A percentile compares a stretch with the other conserved stretches of the same genome.
Evolutionary conservation across 1,140 invertebrate species (phyloP).

Genomic region (Drosophila yakuba): DNA sequence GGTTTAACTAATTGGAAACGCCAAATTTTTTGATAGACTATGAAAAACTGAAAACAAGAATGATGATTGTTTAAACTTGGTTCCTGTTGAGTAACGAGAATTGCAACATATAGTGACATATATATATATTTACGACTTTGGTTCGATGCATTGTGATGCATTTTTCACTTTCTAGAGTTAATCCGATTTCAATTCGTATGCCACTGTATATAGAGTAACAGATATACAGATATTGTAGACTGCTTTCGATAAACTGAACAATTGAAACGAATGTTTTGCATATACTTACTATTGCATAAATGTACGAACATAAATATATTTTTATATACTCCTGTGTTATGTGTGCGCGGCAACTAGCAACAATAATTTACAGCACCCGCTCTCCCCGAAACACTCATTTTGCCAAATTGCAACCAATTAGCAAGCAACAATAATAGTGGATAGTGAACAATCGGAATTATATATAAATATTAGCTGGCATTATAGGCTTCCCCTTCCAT

Average conservation of each 20-base stretch:
- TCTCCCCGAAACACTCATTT: conserved; percentile 20
- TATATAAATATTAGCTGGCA: conserved; percentile 27
- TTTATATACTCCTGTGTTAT: conserved; percentile 51
- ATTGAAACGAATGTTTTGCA: conserved; percentile 43
- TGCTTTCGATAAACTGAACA: conserved; percentile 55
- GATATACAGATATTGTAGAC: conserved; percentile 56
- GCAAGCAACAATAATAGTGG: conserved; percentile 52
- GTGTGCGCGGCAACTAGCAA: conserved; percentile 39
- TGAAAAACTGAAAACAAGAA: conserved; percentile 20
- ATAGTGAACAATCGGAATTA: conserved; percentile 32
- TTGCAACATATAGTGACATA: conserved; percentile 47
- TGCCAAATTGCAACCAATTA: conserved; percentile 38
- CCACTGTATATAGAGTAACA: conserved; percentile 37
- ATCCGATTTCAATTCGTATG: conserved; percentile 13
- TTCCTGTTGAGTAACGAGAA: conserved; percentile 69
- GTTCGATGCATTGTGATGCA: not conserved
- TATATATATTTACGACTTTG: conserved; percentile 5
- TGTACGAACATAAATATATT: conserved; percentile 40
- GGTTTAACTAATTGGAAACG: conserved; percentile 55
- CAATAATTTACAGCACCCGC: conserved; percentile 44
- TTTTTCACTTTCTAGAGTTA: conserved; percentile 1
- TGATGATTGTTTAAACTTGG: conserved; percentile 59
- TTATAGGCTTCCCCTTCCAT: conserved; percentile 21
- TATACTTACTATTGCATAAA: conserved; percentile 33
- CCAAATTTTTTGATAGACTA: conserved; percentile 75